Base-by-base conservation (phyloP, 2,888 invertebrate species). In the Isoperla grammatica region DNA sequence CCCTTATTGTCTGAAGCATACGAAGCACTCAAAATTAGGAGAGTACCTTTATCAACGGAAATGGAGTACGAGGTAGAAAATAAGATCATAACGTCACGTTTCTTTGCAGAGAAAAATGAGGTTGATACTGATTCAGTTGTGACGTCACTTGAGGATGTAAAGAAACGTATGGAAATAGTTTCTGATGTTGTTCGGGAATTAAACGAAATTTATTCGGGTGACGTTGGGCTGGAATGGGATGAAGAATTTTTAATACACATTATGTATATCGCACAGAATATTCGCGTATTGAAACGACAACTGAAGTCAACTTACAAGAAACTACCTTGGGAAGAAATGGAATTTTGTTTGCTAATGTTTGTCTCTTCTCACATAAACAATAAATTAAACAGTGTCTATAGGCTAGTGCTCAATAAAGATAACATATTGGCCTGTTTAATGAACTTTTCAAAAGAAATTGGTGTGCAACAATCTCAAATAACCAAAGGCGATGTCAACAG, bases 261-360 rank as follows among this genome's bases (percentile, higher is more conserved):
- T 37, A 65, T 60, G 57, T 62, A 56, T 39, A 62, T 67, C 37
- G 62, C 61, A 39, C 63, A 63, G 59, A 67, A 67, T 59, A 61
- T 68, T 53, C 55, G 62, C 46, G 22, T 66, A 13, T 56, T 69
- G 45, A 69, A 69, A 39, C 55, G 57, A 37, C 63, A 64, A 22
- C 53, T 69, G 19, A 69, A 65, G 61, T 61, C 56, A 19, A 68
- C 66, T 1, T 68, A 68, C 50, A 57, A 62, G 40, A 60, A 37
- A 48, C 37, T 69, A 48, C 69, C 68, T 15, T 69, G 69, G 69
- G 68, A 68, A 58, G 68, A 69, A 65, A 66, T 69, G 1, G 68
- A 68, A 48, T 68, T 68, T 61, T 68, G 65, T 59, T 60, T 68
- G 29, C 19, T 66, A 13, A 50, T 56, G 56, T 69, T 67, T 61